These are phyloP conservation scores for Margaritifera margaritifera DNA, from an alignment of 2,888 invertebrate genomes.

Conservation along the genomic window DNA sequence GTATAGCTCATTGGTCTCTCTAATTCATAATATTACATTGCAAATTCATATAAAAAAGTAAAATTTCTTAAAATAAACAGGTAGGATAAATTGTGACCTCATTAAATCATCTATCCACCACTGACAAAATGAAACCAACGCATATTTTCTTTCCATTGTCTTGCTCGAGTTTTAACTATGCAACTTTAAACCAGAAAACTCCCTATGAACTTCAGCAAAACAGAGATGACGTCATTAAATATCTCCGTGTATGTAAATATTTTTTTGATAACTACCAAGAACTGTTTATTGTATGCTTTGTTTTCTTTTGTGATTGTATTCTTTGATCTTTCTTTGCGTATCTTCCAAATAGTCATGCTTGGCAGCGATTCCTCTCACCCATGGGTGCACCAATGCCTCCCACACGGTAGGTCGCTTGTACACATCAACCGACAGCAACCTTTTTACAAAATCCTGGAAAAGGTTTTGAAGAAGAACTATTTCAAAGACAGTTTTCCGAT, in stretches of 20 bases:
- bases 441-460: slow-evolving; percentile 51
- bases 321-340: slow-evolving; percentile 61
- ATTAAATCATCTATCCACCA: too few species aligned
- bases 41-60: too few species aligned
- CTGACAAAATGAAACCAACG: too few species aligned
- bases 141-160: too few species aligned
- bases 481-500: too few species aligned
- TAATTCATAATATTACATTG: too few species aligned
- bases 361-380: slow-evolving; percentile 57
- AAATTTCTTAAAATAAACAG: too few species aligned
- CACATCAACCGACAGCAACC: slow-evolving; percentile 51
- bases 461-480: not conserved
- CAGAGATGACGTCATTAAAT: not conserved
- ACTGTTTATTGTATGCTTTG: not conserved
- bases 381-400: slow-evolving; percentile 59
- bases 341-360: slow-evolving; percentile 49
- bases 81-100: too few species aligned
- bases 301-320: slow-evolving; percentile 58
- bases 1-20: too few species aligned
- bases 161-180: too few species aligned
- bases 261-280: not conserved
- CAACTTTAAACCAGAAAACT: too few species aligned
- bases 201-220: not conserved
- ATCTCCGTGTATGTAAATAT: too few species aligned
- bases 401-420: slow-evolving; percentile 50